Evolutionary conservation across 1,140 invertebrate genomes (phyloP).

Genomic region (Drosophila setifemur): DNA sequence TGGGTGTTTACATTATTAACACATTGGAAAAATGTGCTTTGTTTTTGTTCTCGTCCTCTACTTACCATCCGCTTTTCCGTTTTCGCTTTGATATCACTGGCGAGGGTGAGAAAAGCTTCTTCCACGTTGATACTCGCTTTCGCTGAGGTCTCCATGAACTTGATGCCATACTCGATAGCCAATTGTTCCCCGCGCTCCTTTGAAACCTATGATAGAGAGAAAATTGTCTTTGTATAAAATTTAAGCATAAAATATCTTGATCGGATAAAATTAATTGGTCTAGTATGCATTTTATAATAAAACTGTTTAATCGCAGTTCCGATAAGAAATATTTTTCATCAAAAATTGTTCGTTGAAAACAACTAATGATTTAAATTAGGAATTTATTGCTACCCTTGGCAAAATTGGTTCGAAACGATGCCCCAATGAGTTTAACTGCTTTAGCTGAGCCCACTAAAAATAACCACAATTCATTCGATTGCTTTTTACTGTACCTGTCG

Average conservation of each 20-base stretch:
- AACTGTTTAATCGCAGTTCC: too few species aligned
- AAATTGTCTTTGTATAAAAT: not conserved
- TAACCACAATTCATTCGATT: not conserved
- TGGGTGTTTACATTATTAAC: constrained; percentile 25
- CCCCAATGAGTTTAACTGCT: too few species aligned
- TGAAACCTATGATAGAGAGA: constrained; percentile 83
- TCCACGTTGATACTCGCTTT: constrained; percentile 96
- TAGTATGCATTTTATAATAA: too few species aligned
- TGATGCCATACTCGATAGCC: constrained; percentile 95
- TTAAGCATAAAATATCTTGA: too few species aligned
- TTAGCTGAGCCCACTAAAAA: too few species aligned
- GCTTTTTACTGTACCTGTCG: constrained; percentile 87
- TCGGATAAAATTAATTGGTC: too few species aligned
- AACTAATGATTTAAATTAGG: too few species aligned
- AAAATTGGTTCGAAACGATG: too few species aligned
- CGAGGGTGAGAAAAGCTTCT: constrained; percentile 95
- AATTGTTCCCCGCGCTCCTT: constrained; percentile 89
- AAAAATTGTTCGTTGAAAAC: too few species aligned
- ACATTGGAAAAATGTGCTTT: not conserved
- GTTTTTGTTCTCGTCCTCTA: constrained; percentile 11
- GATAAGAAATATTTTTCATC: too few species aligned
- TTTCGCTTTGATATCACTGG: constrained; percentile 96
- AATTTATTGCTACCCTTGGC: too few species aligned
- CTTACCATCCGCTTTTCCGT: constrained; percentile 97
- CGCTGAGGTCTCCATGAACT: constrained; percentile 96